A percentile compares a stretch with the other conserved stretches of the same genome.
phyloP scores from a whole-genome alignment of 2,797 vertebrate species.

The Tinamus major region DNA sequence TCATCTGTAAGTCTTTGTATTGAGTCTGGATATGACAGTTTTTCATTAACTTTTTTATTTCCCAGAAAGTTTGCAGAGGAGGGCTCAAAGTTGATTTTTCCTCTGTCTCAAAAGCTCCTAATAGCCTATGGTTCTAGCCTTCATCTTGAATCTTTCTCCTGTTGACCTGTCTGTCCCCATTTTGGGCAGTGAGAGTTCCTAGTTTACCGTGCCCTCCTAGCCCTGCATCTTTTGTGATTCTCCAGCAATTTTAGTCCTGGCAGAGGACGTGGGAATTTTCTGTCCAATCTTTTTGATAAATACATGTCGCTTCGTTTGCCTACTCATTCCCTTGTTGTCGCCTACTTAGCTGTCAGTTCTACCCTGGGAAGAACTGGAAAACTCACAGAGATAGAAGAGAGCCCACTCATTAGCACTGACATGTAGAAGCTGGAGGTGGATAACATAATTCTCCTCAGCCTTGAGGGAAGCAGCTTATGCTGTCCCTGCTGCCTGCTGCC shows the following conservation, averaged over 20 bases:
- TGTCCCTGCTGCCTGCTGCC: background rate
- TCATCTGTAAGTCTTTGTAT: background rate
- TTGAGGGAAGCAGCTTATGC: background rate
- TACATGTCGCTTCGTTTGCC: slow-evolving; percentile 62
- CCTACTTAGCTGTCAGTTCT: slow-evolving; percentile 32
- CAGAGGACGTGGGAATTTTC: slow-evolving; percentile 19
- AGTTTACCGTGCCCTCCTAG: background rate
- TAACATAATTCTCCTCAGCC: background rate
- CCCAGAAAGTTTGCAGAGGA: slow-evolving; percentile 12
- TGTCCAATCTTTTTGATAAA: slow-evolving; percentile 22
- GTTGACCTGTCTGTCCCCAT: background rate
- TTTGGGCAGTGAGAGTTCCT: background rate
- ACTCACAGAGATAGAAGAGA: background rate
- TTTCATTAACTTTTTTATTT: slow-evolving; percentile 43
- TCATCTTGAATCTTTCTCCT: background rate
- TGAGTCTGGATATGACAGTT: slow-evolving; percentile 2
- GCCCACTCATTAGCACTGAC: slow-evolving; percentile 3
- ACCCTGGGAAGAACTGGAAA: slow-evolving; percentile 14
- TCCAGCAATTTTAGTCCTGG: slow-evolving; percentile 20
- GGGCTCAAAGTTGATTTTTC: background rate
- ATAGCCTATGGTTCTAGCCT: background rate
- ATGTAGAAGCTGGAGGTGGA: slow-evolving; percentile 51
- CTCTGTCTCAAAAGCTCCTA: background rate
- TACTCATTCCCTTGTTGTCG: slow-evolving; percentile 34
- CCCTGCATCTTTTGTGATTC: background rate